Evolutionary conservation across 1,140 invertebrate species (phyloP), one percentile per base, ranked within the genome.

Genomic region (Sinella curviseta): DNA sequence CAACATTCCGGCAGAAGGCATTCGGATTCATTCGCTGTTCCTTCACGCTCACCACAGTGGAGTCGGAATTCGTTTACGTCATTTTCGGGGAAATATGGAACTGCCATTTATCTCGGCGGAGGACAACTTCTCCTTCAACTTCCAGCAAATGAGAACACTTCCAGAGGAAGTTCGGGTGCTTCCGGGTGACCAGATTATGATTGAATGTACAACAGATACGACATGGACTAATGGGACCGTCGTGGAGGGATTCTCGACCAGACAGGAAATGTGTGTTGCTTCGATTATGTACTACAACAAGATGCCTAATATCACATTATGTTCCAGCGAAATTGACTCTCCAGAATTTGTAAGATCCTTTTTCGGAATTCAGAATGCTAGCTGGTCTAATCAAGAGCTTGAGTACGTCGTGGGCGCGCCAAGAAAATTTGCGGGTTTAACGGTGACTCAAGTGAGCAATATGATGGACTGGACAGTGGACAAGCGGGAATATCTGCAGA

Each of bases 211-310:
- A n/a, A 12, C 2, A 1, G 65, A 70, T 33, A 70, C 30, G 8
- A 70, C 65, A 31, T 70, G 65, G 65, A 33, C 12, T 8, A 70
- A 70, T 70, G 65, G 65, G 31, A 70, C 65, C 1, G 31, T 70
- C 14, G 65, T 70, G 4, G 65, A 30, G 1, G 65, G 65, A 14
- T 70, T 31, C 31, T 31, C 28, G 31, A 31, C 65, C 8, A 16
- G 12, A 3, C 65, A 70, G 28, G 65, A 70, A 70, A 70, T 70
- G 26, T 70, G 65, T 30, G 2, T 33, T 30, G 26, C 30, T 12
- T 31, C 2, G 26, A 14, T 70, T 8, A 31, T 17, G 1, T 70
- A 70, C 31, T 70, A n/a, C n/a, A n/a, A n/a, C n/a, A n/a, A n/a
- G n/a, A n/a, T n/a, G n/a, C n/a, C n/a, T n/a, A n/a, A n/a, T n/a